These are phyloP conservation scores for Julus scandinavius DNA, from an alignment of 2,888 invertebrate species.

Conservation along the genomic window DNA sequence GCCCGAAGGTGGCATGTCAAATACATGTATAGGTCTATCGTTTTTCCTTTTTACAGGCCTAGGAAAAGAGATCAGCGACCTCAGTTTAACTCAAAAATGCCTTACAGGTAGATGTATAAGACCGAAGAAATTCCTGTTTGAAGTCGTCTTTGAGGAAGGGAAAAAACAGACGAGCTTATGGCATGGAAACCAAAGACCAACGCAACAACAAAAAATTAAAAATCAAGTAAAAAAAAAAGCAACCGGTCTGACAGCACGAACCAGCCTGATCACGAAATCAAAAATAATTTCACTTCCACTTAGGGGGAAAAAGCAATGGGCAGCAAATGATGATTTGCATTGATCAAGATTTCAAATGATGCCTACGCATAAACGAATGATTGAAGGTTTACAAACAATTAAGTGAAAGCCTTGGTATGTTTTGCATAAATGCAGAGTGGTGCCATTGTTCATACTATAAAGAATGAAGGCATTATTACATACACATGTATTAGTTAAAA, in stretches of 20 bases:
- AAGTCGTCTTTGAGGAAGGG: not conserved
- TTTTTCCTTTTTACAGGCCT: not conserved
- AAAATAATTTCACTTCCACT: slow-evolving; percentile 34
- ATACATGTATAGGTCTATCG: not conserved
- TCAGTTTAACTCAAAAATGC: slow-evolving; percentile 16
- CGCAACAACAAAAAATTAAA: not conserved
- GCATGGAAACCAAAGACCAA: slow-evolving; percentile 2
- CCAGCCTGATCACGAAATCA: slow-evolving; percentile 12
- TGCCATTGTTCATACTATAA: not conserved
- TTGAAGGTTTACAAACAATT: not conserved
- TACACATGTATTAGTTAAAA: too few relatives aligned
- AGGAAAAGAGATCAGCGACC: slow-evolving; percentile 42
- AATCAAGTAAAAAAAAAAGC: slow-evolving; percentile 15
- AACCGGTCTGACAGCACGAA: slow-evolving; percentile 35
- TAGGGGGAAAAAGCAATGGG: not conserved
- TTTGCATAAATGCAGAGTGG: not conserved
- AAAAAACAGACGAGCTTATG: slow-evolving; percentile 16
- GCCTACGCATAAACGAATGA: not conserved
- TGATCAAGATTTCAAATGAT: not conserved
- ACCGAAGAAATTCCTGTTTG: slow-evolving; percentile 16
- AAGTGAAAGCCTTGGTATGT: not conserved
- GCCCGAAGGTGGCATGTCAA: slow-evolving; percentile 12
- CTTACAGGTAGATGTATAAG: slow-evolving; percentile 1
- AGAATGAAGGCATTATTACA: too few relatives aligned
- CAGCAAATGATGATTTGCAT: not conserved